Base-by-base conservation (phyloP, 2,888 invertebrate genomes). In the Petrophora chlorosata region DNA sequence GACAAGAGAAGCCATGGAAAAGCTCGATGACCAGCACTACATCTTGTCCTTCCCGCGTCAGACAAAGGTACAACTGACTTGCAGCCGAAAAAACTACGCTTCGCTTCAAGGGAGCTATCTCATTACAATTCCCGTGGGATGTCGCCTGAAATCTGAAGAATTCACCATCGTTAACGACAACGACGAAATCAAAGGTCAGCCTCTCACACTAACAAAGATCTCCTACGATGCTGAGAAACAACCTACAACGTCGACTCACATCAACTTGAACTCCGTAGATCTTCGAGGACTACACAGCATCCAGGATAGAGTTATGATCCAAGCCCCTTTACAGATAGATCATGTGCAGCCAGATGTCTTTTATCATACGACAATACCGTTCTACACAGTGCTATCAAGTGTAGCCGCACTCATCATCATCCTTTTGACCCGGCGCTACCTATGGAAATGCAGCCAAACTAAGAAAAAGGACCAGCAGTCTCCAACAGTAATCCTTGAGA, bases 1-100 rank as follows among this genome's bases (percentile, higher is more conserved):
- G 2, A 1, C 3, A 12, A 12, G 10, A 9, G 10, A 26, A 9
- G 26, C 26, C 9, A 10, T 26, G 10, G 26, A 26, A 26, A 2
- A 26, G 10, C 26, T 23, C 16, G 35, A 35, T 9, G 34, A 35
- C 15, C 28, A 22, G 5, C 43, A 43, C 28, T 43, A 43, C 22
- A 13, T 34, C 1, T 3, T 34, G 9, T 13, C 15, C 8, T 41
- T 34, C 9, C 34, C 43, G 2, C 12, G 7, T 5, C 17, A 15
- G 3, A 43, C 34, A 7, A 34, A 43, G 13, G 15, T 28, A 2
- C 12, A 28, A 5, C 19, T 43, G 4, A 0, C 5, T 3, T 43
- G 35, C 13, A 16, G 3, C 13, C 29, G 9, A 7, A 2, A 35
- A 1, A 12, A 28, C 5, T 35, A 35, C 15, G 19, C 4, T n/a